These are phyloP conservation scores for Eupristina koningsbergeri DNA, from an alignment of 1,140 invertebrate genomes.

Conservation along the genomic window DNA sequence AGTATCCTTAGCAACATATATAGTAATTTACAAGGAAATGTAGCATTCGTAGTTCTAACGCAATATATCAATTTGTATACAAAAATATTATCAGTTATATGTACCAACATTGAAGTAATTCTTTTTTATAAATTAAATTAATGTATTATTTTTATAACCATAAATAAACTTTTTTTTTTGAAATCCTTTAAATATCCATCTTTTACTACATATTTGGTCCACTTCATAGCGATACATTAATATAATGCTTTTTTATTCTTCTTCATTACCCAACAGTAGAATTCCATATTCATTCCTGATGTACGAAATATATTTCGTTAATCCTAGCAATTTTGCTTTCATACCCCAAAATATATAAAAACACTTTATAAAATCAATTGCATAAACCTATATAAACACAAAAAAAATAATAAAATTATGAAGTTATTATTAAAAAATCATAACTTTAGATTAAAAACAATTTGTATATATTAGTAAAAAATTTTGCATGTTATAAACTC, in stretches of 20 bases:
- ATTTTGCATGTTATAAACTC: neutral
- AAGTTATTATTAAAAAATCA: neutral
- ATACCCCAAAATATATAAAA: too few species aligned
- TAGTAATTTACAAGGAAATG: constrained; percentile 24
- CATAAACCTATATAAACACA: constrained; percentile 28
- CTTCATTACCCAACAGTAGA: neutral
- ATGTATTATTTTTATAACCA: too few species aligned
- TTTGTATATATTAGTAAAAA: neutral
- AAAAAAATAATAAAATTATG: neutral
- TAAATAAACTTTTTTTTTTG: constrained; percentile 9
- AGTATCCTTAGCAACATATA: constrained; percentile 33
- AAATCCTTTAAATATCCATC: constrained; percentile 18
- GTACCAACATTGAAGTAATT: too few species aligned
- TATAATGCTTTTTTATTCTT: neutral
- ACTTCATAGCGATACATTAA: neutral
- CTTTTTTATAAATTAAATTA: too few species aligned
- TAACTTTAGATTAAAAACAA: neutral
- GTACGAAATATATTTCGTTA: constrained; percentile 3
- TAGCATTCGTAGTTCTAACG: neutral
- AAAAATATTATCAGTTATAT: too few species aligned
- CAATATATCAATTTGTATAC: constrained; percentile 11
- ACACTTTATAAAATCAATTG: constrained; percentile 1
- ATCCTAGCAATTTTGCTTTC: constrained; percentile 18
- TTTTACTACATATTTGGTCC: neutral
- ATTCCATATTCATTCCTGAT: constrained; percentile 21